Percentiles rank a stretch among this genome's conserved stretches.
Evolutionary conservation across 2,797 vertebrate species (phyloP).

Genomic region (Mormyrops attenuatus): DNA sequence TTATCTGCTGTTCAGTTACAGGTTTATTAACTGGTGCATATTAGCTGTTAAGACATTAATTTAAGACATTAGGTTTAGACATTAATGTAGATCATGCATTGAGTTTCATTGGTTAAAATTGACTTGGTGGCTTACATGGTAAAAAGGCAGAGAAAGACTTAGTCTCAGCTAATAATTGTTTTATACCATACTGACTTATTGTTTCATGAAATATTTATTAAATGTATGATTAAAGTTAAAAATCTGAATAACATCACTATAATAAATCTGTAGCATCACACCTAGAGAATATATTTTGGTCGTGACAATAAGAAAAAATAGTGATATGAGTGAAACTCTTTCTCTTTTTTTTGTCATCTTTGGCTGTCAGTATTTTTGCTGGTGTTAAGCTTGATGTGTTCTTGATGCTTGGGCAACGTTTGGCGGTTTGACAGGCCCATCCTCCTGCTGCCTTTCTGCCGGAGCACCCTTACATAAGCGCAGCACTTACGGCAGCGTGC

Average conservation of each 20-base stretch:
- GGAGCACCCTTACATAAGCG: background rate
- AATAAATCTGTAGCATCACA: background rate
- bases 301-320: background rate
- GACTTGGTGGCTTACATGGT: background rate
- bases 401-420: background rate
- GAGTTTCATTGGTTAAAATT: background rate
- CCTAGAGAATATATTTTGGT: background rate
- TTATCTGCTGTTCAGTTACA: background rate
- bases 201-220: background rate
- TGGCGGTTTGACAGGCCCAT: background rate
- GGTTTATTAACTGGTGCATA: background rate
- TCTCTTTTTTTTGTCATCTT: background rate
- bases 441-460: background rate
- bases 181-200: background rate
- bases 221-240: constrained; percentile 1
- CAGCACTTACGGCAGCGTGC: background rate
- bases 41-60: background rate
- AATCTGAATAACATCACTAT: background rate
- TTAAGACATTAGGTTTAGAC: background rate
- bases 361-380: background rate
- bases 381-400: background rate
- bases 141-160: background rate
- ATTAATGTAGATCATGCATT: background rate
- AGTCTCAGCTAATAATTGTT: background rate
- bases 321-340: background rate